Percentiles rank a stretch among this genome's conserved stretches.
These are phyloP conservation scores for Sminthurinus aureus DNA, from an alignment of 2,888 invertebrate species.

Conservation along the genomic window DNA sequence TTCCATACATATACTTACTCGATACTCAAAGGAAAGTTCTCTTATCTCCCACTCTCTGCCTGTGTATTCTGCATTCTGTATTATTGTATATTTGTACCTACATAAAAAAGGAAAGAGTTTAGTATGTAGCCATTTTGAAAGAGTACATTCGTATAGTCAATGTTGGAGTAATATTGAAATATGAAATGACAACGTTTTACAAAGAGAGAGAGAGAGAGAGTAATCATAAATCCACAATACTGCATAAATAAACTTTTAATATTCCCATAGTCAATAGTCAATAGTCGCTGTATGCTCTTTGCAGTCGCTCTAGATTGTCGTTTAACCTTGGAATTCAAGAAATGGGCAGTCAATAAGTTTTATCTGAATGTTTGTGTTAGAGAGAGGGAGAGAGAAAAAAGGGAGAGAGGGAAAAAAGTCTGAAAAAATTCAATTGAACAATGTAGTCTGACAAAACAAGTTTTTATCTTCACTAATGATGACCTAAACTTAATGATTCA, in stretches of 20 bases:
- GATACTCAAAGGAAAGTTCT: background rate
- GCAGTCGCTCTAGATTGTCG: conserved; percentile 39
- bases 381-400: conserved; percentile 12
- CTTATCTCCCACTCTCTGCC: background rate
- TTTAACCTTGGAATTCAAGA: conserved; percentile 42
- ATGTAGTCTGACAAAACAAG: conserved; percentile 49
- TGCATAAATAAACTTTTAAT: conserved; percentile 34
- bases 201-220: background rate
- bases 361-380: conserved; percentile 20
- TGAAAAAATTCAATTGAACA: conserved; percentile 34
- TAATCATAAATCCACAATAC: conserved; percentile 31
- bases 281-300: too few relatives aligned
- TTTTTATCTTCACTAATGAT: conserved; percentile 54
- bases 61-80: background rate
- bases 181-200: conserved; percentile 34
- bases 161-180: conserved; percentile 1
- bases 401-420: background rate
- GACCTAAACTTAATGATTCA: conserved; percentile 53
- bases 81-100: background rate
- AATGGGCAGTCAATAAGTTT: conserved; percentile 41
- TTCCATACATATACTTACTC: background rate
- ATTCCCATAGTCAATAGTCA: conserved; percentile 10
- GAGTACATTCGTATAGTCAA: background rate
- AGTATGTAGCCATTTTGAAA: conserved; percentile 9
- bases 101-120: background rate